Conservation (phyloP, 2,888 invertebrate genomes). For the Napeogenes inachia region DNA sequence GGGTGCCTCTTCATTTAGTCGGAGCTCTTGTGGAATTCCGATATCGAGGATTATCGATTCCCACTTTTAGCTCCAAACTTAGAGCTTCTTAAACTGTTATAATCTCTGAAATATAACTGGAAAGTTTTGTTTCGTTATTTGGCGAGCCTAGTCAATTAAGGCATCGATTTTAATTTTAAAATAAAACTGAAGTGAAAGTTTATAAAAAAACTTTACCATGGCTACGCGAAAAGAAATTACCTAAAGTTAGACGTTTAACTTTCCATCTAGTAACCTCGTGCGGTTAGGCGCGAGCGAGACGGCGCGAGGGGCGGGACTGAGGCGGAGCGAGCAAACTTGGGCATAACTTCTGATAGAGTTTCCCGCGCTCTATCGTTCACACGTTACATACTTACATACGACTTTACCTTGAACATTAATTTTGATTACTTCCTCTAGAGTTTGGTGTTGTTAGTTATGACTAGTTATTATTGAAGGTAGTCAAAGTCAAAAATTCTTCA, state of each 20-base stretch:
- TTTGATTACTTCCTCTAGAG: no score
- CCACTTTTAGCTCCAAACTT: slow-evolving; percentile 31
- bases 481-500: no score
- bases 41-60: slow-evolving; percentile 44
- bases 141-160: not conserved
- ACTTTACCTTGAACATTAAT: no score
- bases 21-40: slow-evolving; percentile 56
- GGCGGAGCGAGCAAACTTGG: slow-evolving; percentile 57
- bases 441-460: no score
- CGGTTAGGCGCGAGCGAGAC: slow-evolving; percentile 51
- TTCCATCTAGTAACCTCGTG: slow-evolving; percentile 35
- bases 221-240: not conserved
- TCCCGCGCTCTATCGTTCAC: slow-evolving; percentile 38
- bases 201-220: not conserved
- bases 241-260: slow-evolving; percentile 24
- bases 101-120: no score
- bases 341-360: slow-evolving; percentile 54
- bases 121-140: no score
- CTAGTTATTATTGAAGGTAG: no score
- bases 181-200: not conserved
- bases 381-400: slow-evolving; percentile 11
- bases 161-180: not conserved
- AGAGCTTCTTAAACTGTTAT: slow-evolving; percentile 11
- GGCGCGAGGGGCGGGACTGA: slow-evolving; percentile 48
- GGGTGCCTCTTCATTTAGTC: slow-evolving; percentile 63